Evolutionary conservation across 2,797 vertebrate species (phyloP), one percentile per base, ranked within the genome.

Genomic region (Neostethus bicornis): DNA sequence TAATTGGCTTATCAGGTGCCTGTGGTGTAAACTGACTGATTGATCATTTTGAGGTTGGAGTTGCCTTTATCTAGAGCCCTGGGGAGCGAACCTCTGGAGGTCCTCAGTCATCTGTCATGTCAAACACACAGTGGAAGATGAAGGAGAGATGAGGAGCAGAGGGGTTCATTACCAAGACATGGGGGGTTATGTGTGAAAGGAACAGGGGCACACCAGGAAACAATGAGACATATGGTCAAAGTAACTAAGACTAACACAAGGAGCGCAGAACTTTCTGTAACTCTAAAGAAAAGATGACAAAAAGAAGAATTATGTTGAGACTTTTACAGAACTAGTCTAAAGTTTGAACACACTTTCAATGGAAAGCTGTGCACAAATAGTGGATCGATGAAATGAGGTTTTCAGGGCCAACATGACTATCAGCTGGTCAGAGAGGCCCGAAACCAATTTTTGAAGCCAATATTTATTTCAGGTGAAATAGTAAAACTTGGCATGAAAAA

Each of bases 71-170:
- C 79, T 73, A 31, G 51, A 60, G 71, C 83, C 81, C 73, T 66
- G 75, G 85, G 81, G 87, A 84, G 72, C 35, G 58, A 83, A 88
- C 86, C 86, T 88, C 73, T 87, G 82, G 85, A 87, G 89, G 89
- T 83, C 78, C 80, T 70, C 66, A 83, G 77, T 89, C 87, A 86
- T 92, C 88, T 77, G 87, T 92, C 90, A 92, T 81, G 75, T 90
- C 87, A 81, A 72, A 73, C 79, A 84, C 78, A 74, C 57, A 52
- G 53, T 47, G 49, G 58, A 80, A 77, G 65, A 71, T 35, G 51
- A 29, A 55, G 63, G 64, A 70, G 62, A 74, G 75, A 80, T 66
- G 87, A 85, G 77, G 62, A 83, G 68, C 60, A 34, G 64, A 41
- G 54, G 31, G 70, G 78, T 84, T 89, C 80, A 91, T 90, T 90